Evolutionary conservation across 53 echinoderm and acorn worm species (phyloP), one percentile per base, ranked within the genome.

Genomic region (Holothuria leucospilota): DNA sequence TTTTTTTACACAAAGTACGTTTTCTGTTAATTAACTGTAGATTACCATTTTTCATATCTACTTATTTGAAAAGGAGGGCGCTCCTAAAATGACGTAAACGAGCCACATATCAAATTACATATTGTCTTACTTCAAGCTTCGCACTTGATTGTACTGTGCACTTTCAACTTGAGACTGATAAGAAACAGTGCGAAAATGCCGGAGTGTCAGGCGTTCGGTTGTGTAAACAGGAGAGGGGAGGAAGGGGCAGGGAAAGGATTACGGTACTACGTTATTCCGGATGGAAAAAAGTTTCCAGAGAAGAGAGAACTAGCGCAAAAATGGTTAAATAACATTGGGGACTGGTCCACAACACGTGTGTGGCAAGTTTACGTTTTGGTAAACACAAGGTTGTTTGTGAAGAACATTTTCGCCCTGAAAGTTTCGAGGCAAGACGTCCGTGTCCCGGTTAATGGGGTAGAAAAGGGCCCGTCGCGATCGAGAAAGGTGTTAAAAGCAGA

Each of bases 121-220:
- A 14, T 13, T 13, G 52, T 13, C 15, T 14, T 1, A 52, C 52
- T 14, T 14, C 52, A 52, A 14, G 52, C 13, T 14, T 52, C 52
- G 52, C 15, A 52, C 52, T 6, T 13, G 52, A 52, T 13, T 52
- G 52, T 11, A 52, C 9, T 14, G 52, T 13, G 15, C 52, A 52
- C 52, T 52, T 52, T 11, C 52, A 11, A 14, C 52, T 52, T 11
- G 15, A 52, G 52, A 52, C 52, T 13, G 10, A 11, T 52, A 13
- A 52, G 15, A 14, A 52, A 10, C 52, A 5, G 49, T 41, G 12
- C 13, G 18, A 73, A 73, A 73, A 73, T 73, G 73, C 73, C 73
- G 73, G 46, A 73, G 73, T 73, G 73, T 34, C 73, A 73, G 38
- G 73, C 73, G 14, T 72, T 42, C 34, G 73, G 73, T 73, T 73